Evolutionary conservation across 2,797 vertebrate genomes (phyloP), one percentile per base, ranked within the genome.

Genomic region (Gallinago solitaria): DNA sequence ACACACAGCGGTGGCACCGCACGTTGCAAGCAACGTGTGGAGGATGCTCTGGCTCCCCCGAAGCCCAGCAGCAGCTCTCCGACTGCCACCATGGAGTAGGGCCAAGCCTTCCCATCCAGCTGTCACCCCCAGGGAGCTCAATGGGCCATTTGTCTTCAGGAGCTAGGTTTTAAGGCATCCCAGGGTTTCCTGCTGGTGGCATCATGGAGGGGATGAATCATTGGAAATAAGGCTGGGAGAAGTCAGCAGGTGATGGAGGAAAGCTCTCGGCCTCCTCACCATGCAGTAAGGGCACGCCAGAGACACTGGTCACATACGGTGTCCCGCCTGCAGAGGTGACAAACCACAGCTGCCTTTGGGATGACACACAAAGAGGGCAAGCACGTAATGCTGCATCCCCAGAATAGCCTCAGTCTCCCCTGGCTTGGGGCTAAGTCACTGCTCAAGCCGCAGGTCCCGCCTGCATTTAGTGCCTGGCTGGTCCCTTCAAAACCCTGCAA

Each of bases 261-360:
- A 37, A 73, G 78, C 78, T 74, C 87, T 67, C 70, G 68, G 88
- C 33, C 80, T 77, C 39, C 53, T 50, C 57, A 60, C 35, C 73
- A 32, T 6, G 1, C 69, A 39, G 33, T 59, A 50, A 45, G 73
- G 85, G 65, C 61, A 50, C 0, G 5, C 37, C 77, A 85, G 77
- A 0, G 3, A 54, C 70, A 30, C 37, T 37, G 56, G 73, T 60
- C 15, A 2, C 51, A 14, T 4, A 28, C 19, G 11, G 68, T 47
- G 82, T 71, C 85, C 57, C 0, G 19, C 75, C 81, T 93, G 83
- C 87, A 73, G 89, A 93, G 81, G 88, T 88, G 94, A 93, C 90
- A 97, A 94, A 92, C 89, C 87, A 89, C 94, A 80, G 87, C 43
- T 2, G 15, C 71, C 71, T 88, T 33, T n/a, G 90, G 93, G 77